phyloP scores from a whole-genome alignment of 2,888 invertebrate species.

The Aphelenchoides bicaudatus region DNA sequence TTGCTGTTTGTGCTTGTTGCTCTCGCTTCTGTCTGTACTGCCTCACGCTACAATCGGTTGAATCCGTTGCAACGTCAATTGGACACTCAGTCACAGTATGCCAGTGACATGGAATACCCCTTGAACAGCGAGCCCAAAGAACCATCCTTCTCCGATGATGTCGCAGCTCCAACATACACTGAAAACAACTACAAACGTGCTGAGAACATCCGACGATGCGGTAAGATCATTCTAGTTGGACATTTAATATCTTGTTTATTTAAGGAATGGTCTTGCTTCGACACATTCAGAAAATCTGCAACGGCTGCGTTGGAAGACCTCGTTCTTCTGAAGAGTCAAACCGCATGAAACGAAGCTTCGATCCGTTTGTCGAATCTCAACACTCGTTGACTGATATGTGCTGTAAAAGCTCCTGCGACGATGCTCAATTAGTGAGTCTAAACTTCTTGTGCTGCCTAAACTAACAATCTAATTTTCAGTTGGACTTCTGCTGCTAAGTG shows the following conservation, averaged over 20 bases:
- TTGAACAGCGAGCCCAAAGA: background rate
- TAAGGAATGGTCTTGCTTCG: conserved; percentile 9
- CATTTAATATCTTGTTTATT: too few relatives aligned
- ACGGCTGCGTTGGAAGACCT: conserved; percentile 9
- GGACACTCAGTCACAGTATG: background rate
- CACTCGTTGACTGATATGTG: background rate
- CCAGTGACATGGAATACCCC: background rate
- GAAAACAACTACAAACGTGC: conserved; percentile 3
- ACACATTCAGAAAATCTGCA: conserved; percentile 17
- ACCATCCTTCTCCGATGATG: too few relatives aligned
- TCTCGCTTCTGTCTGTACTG: too few relatives aligned
- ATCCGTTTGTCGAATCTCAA: conserved; percentile 2
- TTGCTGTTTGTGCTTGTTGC: too few relatives aligned
- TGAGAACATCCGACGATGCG: conserved; percentile 7
- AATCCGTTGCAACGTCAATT: too few relatives aligned
- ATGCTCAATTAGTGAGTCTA: too few relatives aligned
- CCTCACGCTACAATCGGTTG: too few relatives aligned
- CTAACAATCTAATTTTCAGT: too few relatives aligned
- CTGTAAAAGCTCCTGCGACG: conserved; percentile 1
- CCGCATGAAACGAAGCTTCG: background rate
- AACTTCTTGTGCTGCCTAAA: too few relatives aligned
- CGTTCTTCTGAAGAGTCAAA: background rate
- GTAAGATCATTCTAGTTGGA: too few relatives aligned
- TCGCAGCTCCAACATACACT: too few relatives aligned
- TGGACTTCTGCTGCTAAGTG: too few relatives aligned